Conservation (phyloP, 2,888 invertebrate species). For the Cylloceria caligata region DNA sequence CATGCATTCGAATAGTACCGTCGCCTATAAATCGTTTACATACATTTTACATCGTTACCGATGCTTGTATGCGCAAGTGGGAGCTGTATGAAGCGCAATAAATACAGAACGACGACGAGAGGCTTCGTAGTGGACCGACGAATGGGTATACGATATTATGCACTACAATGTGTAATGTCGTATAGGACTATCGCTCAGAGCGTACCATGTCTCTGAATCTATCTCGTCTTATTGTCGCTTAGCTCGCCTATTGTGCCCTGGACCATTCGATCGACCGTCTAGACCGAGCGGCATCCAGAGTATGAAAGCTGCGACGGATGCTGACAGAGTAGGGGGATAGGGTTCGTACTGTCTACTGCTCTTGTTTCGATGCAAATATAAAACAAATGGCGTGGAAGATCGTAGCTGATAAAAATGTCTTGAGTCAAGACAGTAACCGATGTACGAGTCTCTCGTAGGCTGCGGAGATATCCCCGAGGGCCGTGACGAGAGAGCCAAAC, state of each 20-base stretch:
- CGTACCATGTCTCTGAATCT: slow-evolving; percentile 31
- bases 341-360: not conserved
- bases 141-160: not conserved
- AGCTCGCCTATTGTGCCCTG: slow-evolving; percentile 10
- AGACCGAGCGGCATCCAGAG: not conserved
- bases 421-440: not conserved
- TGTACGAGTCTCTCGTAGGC: not conserved
- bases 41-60: slow-evolving; percentile 26
- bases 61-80: not conserved
- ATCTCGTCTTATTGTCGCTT: slow-evolving; percentile 51
- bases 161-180: not conserved
- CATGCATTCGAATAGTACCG: slow-evolving; percentile 10
- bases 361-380: not conserved
- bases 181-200: slow-evolving; percentile 8
- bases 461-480: not conserved
- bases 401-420: not conserved
- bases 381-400: slow-evolving; percentile 18
- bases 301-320: slow-evolving; percentile 20
- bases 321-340: not conserved
- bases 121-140: not conserved
- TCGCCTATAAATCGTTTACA: slow-evolving; percentile 46
- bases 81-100: slow-evolving; percentile 17
- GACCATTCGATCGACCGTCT: slow-evolving; percentile 6
- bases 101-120: slow-evolving; percentile 30
- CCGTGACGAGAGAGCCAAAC: not conserved